These are phyloP conservation scores for Tetheella fluctuosa DNA, from an alignment of 2,888 invertebrate species.

Conservation along the genomic window DNA sequence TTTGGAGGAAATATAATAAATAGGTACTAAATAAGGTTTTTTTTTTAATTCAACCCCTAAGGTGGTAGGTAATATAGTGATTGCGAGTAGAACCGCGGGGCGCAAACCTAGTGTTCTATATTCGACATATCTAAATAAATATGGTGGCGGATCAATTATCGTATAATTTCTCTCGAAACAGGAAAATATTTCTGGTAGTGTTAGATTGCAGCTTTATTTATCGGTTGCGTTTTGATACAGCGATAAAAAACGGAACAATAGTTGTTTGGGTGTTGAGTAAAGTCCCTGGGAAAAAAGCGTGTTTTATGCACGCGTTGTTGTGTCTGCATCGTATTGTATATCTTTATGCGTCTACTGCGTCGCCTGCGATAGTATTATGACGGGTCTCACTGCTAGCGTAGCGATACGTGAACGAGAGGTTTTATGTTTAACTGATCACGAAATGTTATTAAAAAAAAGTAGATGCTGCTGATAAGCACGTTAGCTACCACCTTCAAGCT, in stretches of 20 bases:
- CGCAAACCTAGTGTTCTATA: neutral
- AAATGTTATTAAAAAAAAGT: no score
- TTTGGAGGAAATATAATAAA: no score
- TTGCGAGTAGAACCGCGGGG: no score
- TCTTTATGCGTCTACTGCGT: constrained; percentile 30
- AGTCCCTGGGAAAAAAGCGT: constrained; percentile 27
- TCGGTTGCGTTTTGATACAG: constrained; percentile 17
- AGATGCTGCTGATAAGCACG: no score
- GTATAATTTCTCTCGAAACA: neutral
- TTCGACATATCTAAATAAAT: neutral
- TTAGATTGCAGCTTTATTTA: neutral
- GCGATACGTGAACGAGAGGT: neutral
- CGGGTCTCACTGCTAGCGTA: constrained; percentile 9
- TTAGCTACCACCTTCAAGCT: no score
- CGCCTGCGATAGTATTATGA: constrained; percentile 22
- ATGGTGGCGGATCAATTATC: neutral
- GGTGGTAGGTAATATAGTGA: no score
- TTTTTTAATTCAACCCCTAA: no score
- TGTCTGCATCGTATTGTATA: constrained; percentile 44
- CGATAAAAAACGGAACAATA: constrained; percentile 47
- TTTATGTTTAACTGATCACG: no score
- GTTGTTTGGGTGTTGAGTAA: constrained; percentile 44
- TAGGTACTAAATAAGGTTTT: no score
- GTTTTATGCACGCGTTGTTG: constrained; percentile 45
- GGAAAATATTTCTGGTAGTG: constrained; percentile 6